Base-by-base conservation (phyloP, 2,888 invertebrate genomes). In the Anagyrus pseudococci region DNA sequence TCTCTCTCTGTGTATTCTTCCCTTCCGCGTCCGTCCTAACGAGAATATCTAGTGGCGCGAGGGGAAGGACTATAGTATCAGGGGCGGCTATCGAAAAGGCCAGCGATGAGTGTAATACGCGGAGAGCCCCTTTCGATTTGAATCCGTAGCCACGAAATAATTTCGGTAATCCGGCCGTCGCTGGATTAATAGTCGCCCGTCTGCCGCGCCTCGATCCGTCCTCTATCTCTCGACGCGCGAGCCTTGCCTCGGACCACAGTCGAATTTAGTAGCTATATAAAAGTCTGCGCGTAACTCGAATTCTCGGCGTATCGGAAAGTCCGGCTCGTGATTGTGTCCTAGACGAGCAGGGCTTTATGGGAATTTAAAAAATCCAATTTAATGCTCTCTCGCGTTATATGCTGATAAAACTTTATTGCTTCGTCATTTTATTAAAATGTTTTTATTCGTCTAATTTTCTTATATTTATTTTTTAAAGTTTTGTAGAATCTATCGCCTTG, bases 81-180 rank as follows among this genome's bases (percentile, higher is more conserved):
- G 58, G 57, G 55, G 47, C 29, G 10, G 52, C 40, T 22, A 25
- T 43, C 58, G 65, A 53, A 43, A 61, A 33, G 59, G 41, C 64
- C 29, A 8, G n/a, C n/a, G n/a, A 29, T 6, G 53, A 1, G 41
- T 22, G 55, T 67, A n/a, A n/a, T n/a, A n/a, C n/a, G n/a, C n/a
- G n/a, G n/a, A n/a, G n/a, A n/a, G n/a, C 58, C 68, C 64, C 67
- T 69, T 66, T 66, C 71, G 71, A 75, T 73, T 75, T 70, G 70
- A 72, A 72, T 71, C 70, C 69, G 33, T 68, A 66, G 70, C 69
- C 69, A 73, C 70, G 73, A 72, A 74, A 75, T 77, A 73, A 76
- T 77, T 77, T 75, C 74, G 73, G 72, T 75, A 76, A 77, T 75
- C 75, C 73, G 67, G 70, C 73, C 72, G 68, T 68, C 70, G 64